These are phyloP conservation scores for Leptocoma aspasia DNA, from an alignment of 2,113 vertebrate species.

Conservation along the genomic window DNA sequence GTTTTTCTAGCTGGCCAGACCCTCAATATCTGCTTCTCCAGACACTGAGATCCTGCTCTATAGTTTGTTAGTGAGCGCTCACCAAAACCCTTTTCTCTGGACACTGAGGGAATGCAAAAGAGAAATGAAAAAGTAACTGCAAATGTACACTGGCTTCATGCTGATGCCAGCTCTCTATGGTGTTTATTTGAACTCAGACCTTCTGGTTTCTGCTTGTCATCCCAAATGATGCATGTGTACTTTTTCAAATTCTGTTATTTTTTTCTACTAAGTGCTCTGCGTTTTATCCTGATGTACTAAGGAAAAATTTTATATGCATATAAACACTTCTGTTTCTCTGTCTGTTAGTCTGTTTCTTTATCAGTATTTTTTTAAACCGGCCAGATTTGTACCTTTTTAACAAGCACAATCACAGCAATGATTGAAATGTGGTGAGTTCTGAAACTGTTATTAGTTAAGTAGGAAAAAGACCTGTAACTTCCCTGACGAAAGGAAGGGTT, in stretches of 20 bases:
- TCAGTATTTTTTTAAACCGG: background rate
- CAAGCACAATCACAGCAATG: background rate
- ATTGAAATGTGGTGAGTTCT: background rate
- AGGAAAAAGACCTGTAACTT: background rate
- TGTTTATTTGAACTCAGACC: background rate
- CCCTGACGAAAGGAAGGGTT: rapidly evolving
- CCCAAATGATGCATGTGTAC: background rate
- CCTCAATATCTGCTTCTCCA: background rate
- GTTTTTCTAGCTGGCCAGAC: background rate
- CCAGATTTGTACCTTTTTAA: background rate
- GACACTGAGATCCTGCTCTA: background rate
- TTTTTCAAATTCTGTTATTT: background rate
- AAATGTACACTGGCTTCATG: background rate
- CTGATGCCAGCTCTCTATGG: background rate
- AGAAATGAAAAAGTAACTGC: background rate
- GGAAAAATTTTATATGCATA: background rate
- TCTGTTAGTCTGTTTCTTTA: background rate
- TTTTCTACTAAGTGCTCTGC: background rate
- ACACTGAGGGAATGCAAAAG: background rate
- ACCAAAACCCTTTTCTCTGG: background rate
- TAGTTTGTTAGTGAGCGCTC: background rate
- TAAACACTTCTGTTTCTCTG: background rate
- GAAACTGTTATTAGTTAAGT: background rate
- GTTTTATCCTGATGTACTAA: background rate
- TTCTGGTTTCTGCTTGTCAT: background rate